Percentiles rank a stretch among this genome's conserved stretches.
Conservation (phyloP, 1,140 invertebrate species). For the Aradophagus sp. region DNA sequence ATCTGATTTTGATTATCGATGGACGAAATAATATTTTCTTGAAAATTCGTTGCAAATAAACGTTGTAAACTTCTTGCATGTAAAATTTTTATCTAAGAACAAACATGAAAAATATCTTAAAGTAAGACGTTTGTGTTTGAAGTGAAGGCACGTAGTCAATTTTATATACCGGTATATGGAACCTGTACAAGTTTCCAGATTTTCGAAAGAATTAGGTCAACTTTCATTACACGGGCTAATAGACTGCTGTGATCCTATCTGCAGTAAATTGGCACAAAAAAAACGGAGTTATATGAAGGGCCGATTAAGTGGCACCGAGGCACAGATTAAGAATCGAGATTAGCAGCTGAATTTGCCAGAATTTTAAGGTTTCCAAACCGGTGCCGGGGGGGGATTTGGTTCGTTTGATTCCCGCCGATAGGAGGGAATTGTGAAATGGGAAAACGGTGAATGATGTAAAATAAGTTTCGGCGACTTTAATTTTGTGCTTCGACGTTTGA, state of each 20-base stretch:
- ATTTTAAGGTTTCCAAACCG: slow-evolving; percentile 9
- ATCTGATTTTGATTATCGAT: too few species aligned
- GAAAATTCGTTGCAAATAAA: too few species aligned
- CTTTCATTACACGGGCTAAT: slow-evolving; percentile 43
- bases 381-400: too few species aligned
- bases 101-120: too few species aligned
- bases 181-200: slow-evolving; percentile 17
- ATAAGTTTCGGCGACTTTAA: too few species aligned
- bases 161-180: slow-evolving; percentile 19
- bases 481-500: too few species aligned
- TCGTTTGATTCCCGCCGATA: too few species aligned
- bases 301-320: slow-evolving; percentile 22
- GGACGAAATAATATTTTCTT: too few species aligned
- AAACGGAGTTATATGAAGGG: slow-evolving; percentile 31
- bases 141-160: too few species aligned
- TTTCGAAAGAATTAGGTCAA: slow-evolving; percentile 31
- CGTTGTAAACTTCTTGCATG: neutral
- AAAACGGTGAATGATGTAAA: too few species aligned
- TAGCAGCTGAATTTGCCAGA: slow-evolving; percentile 3
- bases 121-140: too few species aligned
- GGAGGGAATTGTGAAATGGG: too few species aligned
- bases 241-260: slow-evolving; percentile 36
- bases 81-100: neutral
- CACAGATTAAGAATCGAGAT: slow-evolving; percentile 32
- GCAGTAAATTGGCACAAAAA: slow-evolving; percentile 33